A percentile compares a stretch with the other conserved stretches of the same genome.
These are phyloP conservation scores for Heterodera filipjevi DNA, from an alignment of 2,888 invertebrate genomes.

Conservation along the genomic window DNA sequence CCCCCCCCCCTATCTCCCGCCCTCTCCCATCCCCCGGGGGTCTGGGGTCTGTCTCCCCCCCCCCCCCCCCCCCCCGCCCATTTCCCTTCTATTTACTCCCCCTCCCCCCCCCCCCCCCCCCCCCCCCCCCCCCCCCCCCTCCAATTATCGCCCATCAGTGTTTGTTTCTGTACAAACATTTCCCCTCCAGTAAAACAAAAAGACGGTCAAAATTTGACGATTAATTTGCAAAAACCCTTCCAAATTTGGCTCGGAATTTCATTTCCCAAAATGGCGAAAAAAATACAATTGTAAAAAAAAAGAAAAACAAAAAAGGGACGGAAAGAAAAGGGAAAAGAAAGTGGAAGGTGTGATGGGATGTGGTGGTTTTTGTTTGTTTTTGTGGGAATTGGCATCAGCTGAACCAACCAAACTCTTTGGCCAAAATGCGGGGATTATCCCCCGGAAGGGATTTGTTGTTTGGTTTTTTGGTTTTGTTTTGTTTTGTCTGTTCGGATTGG, in stretches of 20 bases:
- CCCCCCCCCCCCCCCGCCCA: too few relatives aligned
- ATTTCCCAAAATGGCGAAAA: background rate
- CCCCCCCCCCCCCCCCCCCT: background rate
- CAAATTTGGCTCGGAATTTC: background rate
- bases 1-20: background rate
- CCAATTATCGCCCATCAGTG: background rate
- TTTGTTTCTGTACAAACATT: constrained; percentile 4
- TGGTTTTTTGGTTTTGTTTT: background rate
- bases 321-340: background rate
- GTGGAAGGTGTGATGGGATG: background rate
- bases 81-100: background rate
- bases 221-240: background rate
- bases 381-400: constrained; percentile 1
- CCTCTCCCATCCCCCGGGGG: background rate
- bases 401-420: background rate
- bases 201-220: background rate
- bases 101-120: background rate
- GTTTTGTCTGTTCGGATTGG: background rate
- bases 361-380: background rate
- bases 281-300: background rate
- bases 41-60: background rate
- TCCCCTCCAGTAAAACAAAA: background rate
- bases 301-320: background rate
- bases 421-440: background rate
- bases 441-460: background rate